A percentile compares a stretch with the other conserved stretches of the same genome.
These are phyloP conservation scores for Lynx canadensis DNA, from an alignment of 2,113 vertebrate species.

Conservation along the genomic window DNA sequence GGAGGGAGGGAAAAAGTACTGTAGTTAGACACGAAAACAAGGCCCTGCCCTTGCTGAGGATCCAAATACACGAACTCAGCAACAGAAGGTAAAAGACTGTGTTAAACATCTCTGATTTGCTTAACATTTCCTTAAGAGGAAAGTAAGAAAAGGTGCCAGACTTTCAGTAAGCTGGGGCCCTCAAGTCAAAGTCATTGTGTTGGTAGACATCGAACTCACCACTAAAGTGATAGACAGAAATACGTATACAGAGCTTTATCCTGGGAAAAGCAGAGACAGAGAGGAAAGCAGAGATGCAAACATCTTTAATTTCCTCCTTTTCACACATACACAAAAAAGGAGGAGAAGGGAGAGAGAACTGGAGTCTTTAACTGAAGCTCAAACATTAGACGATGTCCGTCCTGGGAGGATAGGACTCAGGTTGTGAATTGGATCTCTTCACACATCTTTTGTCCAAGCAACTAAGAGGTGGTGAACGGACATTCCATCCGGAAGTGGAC, in stretches of 20 bases:
- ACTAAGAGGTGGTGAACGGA: not conserved
- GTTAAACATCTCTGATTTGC: not conserved
- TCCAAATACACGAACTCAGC: not conserved
- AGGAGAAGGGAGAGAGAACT: not conserved
- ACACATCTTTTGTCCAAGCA: slow-evolving; percentile 16
- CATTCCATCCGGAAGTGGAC: not conserved
- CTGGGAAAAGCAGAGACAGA: not conserved
- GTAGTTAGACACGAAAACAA: not conserved
- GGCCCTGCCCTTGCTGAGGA: not conserved
- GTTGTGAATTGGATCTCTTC: not conserved
- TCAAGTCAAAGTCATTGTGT: not conserved
- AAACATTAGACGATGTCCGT: not conserved
- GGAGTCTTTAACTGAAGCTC: not conserved
- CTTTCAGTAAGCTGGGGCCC: not conserved
- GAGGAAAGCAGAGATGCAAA: not conserved
- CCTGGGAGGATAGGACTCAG: not conserved
- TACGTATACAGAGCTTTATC: not conserved
- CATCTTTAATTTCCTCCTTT: not conserved
- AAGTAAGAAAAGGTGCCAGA: not conserved
- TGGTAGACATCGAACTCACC: not conserved
- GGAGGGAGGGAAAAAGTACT: not conserved
- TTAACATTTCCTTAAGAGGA: not conserved
- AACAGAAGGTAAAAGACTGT: not conserved
- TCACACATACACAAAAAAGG: not conserved
- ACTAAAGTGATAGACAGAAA: not conserved